Conservation (phyloP, 2,888 invertebrate species). For the Seira ritae region DNA sequence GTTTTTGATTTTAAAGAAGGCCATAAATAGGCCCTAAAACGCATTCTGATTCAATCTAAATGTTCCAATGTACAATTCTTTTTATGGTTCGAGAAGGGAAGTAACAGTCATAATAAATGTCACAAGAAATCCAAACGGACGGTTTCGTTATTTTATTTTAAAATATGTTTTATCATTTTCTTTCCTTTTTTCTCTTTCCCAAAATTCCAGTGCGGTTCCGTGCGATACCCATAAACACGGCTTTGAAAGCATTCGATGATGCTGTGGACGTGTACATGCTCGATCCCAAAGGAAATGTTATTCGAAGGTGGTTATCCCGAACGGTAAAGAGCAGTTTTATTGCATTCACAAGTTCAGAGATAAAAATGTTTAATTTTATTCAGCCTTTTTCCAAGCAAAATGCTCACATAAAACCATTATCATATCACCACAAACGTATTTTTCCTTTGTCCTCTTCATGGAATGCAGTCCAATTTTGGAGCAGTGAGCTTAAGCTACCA, state of each 20-base stretch:
- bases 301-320: constrained; percentile 94
- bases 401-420: constrained; percentile 3
- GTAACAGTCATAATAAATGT: constrained; percentile 56
- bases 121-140: constrained; percentile 36
- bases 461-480: constrained; percentile 86
- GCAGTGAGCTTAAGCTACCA: constrained; percentile 94
- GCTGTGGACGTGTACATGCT: constrained; percentile 94
- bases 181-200: constrained; percentile 67
- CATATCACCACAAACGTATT: constrained; percentile 1
- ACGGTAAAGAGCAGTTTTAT: constrained; percentile 76
- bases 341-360: not conserved
- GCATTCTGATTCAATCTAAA: constrained; percentile 49
- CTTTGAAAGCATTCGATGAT: constrained; percentile 92
- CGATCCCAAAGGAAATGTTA: constrained; percentile 90
- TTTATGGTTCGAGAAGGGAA: constrained; percentile 34
- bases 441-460: not conserved
- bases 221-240: constrained; percentile 93
- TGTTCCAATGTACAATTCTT: constrained; percentile 12
- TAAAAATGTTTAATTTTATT: constrained; percentile 8
- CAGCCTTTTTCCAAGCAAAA: not conserved
- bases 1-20: constrained; percentile 14
- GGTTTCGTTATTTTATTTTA: constrained; percentile 9
- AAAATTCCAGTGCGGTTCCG: constrained; percentile 85
- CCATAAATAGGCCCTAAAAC: not conserved
- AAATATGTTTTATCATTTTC: constrained; percentile 50